Conservation (phyloP, 2,797 vertebrate genomes). For the Discoglossus pictus region DNA sequence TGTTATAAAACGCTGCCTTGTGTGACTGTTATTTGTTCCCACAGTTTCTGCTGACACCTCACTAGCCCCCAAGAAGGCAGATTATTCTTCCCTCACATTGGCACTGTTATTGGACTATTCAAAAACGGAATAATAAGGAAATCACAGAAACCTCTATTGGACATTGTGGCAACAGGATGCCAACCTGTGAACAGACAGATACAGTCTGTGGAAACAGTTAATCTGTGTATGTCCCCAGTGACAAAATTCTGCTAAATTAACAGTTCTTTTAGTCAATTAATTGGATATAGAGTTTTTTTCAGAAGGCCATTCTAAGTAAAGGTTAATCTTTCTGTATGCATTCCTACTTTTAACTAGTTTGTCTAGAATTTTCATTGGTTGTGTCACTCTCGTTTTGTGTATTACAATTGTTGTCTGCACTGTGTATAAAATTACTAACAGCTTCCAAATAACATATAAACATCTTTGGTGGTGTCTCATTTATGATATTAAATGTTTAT, state of each 20-base stretch:
- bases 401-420: too few relatives aligned
- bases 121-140: slow-evolving; percentile 54
- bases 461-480: too few relatives aligned
- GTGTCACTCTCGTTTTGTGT: too few relatives aligned
- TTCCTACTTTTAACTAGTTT: too few relatives aligned
- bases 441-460: too few relatives aligned
- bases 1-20: slow-evolving; percentile 64
- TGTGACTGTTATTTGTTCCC: slow-evolving; percentile 64
- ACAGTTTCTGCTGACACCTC: slow-evolving; percentile 62
- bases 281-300: slow-evolving; percentile 57
- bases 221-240: slow-evolving; percentile 56
- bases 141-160: slow-evolving; percentile 57
- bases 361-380: too few relatives aligned
- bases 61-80: slow-evolving; percentile 61
- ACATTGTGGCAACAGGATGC: slow-evolving; percentile 59
- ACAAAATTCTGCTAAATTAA: slow-evolving; percentile 64
- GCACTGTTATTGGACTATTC: slow-evolving; percentile 46
- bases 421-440: too few relatives aligned
- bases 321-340: too few relatives aligned
- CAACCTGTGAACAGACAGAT: slow-evolving; percentile 57
- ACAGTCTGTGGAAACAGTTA: slow-evolving; percentile 61
- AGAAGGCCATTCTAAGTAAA: too few relatives aligned
- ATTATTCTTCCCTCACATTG: slow-evolving; percentile 56
- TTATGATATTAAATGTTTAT: too few relatives aligned
- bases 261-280: slow-evolving; percentile 63